Base-by-base conservation (phyloP, 35 echinoderm and acorn worm genomes). In the Ptychodera flava region DNA sequence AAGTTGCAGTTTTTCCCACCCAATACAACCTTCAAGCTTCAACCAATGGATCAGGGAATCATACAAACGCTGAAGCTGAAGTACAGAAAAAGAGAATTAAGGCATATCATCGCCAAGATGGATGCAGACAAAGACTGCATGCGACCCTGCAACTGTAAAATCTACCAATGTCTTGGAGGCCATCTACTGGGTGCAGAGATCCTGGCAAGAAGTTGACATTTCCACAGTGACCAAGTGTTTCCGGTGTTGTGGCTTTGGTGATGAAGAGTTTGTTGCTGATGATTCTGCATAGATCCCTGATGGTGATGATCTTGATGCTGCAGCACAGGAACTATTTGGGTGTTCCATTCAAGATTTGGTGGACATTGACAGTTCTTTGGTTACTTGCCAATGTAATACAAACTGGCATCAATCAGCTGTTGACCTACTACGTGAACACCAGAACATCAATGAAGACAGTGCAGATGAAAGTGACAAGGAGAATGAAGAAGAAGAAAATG, bases 131-230 rank as follows among this genome's bases (percentile, higher is more conserved):
- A 81, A n/a, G n/a, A n/a, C n/a, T n/a, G n/a, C n/a, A n/a, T n/a
- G n/a, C 15, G 52, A 12, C 1, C 85, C 85, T 29, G 85, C 76
- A 33, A 36, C 77, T 0, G 77, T 86, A 64, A 86, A 64, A 33
- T 29, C n/a, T 31, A 86, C 84, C n/a, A 64, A 64, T 31, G 0
- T 86, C 32, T 36, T 86, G 1, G 37, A 86, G 22, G 37, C 84
- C 84, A 86, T 86, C 84, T 77, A 86, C 37, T 86, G 84, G 84
- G 16, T 86, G 30, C 28, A 86, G 37, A 37, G 52, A 77, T 86
- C 84, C 0, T 86, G 84, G 84, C 52, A 86, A 30, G 37, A 86
- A 12, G 32, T 33, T 32, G 32, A 31, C 78, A 31, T 31, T 10
- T 16, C 1, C 16, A 87, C 85, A 34, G 78, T 87, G 52, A 29